A percentile compares a stretch with the other conserved stretches of the same genome.
These are phyloP conservation scores for Tolypeutes matacus DNA, from an alignment of 2,797 vertebrate genomes.

Conservation along the genomic window DNA sequence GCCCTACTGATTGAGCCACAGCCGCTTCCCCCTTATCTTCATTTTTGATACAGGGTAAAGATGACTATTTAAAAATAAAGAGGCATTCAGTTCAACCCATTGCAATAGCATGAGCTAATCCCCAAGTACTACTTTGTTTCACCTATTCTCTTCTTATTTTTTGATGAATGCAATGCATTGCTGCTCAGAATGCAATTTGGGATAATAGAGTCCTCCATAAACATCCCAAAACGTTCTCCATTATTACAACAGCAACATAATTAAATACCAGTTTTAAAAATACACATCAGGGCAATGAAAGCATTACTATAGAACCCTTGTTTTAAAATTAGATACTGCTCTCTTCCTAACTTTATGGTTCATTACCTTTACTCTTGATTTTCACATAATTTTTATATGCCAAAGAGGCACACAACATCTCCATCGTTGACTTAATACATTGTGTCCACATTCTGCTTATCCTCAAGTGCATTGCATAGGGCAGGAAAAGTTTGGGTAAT, in stretches of 20 bases:
- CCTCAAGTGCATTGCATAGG: fast-evolving
- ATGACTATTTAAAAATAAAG: background rate
- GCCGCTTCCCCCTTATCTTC: too few species aligned
- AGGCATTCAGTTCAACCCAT: fast-evolving
- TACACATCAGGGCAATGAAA: background rate
- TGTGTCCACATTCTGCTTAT: fast-evolving
- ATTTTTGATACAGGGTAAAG: fast-evolving
- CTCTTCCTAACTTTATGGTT: background rate
- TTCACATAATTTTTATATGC: background rate
- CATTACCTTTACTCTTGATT: background rate
- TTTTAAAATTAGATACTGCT: background rate
- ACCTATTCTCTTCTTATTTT: fast-evolving
- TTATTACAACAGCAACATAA: slow-evolving; percentile 20
- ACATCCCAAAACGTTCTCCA: background rate
- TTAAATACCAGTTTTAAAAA: slow-evolving; percentile 7
- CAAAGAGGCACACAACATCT: background rate
- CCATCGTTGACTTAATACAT: fast-evolving
- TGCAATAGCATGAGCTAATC: fast-evolving
- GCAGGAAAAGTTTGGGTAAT: fast-evolving
- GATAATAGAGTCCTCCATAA: background rate
- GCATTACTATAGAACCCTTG: background rate
- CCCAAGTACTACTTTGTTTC: background rate
- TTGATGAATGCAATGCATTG: background rate
- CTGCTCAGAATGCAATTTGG: background rate
- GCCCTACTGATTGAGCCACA: too few species aligned